Evolutionary conservation across 2,113 vertebrate genomes (phyloP).

Genomic region (Mesembrinibis cayennensis): DNA sequence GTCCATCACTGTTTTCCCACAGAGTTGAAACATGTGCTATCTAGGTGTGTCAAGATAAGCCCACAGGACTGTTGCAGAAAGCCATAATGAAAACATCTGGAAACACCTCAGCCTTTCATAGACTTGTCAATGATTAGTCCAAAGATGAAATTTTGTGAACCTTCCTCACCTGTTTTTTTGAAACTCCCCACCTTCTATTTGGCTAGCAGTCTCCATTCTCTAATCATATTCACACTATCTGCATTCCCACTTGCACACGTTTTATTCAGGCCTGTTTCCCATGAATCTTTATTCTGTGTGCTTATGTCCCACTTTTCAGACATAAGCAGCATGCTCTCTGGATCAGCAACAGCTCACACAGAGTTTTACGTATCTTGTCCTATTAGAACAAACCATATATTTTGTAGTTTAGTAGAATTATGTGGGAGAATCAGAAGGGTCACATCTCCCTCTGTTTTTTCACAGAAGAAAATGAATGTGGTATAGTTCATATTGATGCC

Average conservation of each 20-base stretch:
- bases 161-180: not conserved
- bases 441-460: conserved; percentile 43
- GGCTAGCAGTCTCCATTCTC: not conserved
- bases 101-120: not conserved
- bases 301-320: not conserved
- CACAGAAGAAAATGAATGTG: not conserved
- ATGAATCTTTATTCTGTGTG: not conserved
- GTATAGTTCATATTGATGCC: conserved; percentile 24
- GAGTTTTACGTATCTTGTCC: not conserved
- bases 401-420: not conserved
- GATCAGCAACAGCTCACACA: not conserved
- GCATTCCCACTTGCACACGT: not conserved
- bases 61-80: not conserved
- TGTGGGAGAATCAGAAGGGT: conserved; percentile 26
- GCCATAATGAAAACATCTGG: not conserved
- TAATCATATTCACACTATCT: not conserved
- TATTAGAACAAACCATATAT: not conserved
- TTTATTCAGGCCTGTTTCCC: not conserved
- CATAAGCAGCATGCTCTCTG: not conserved
- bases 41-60: not conserved
- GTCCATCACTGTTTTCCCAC: not conserved
- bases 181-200: not conserved
- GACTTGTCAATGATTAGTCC: not conserved
- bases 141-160: not conserved
- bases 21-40: not conserved